Percentiles rank a stretch among this genome's conserved stretches.
Evolutionary conservation across 2,888 invertebrate genomes (phyloP).

Genomic region (Halictus quadricinctus): DNA sequence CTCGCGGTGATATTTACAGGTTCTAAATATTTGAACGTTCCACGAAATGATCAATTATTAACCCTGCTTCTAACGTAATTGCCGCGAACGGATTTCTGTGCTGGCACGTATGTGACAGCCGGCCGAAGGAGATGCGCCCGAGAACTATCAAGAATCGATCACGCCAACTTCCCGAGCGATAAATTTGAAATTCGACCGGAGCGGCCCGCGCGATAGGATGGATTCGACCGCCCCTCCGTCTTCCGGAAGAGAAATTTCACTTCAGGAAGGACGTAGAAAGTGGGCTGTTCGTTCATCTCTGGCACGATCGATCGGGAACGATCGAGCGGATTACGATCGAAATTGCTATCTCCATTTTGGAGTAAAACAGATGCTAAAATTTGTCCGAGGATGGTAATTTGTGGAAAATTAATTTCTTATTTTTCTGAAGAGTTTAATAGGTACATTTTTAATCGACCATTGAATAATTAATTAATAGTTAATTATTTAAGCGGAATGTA

Average conservation of each 20-base stretch:
- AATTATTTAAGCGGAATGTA: too few species aligned
- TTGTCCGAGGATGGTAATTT: too few species aligned
- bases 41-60: conserved; percentile 54
- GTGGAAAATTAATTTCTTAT: too few species aligned
- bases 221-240: conserved; percentile 25
- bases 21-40: conserved; percentile 55
- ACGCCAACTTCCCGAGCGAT: conserved; percentile 41
- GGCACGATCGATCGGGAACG: conserved; percentile 23
- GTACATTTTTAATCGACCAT: too few species aligned
- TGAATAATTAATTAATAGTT: too few species aligned
- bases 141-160: conserved; percentile 59
- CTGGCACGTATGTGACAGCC: conserved; percentile 20
- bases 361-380: not conserved
- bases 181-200: conserved; percentile 53
- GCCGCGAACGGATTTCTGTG: conserved; percentile 61
- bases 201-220: conserved; percentile 42
- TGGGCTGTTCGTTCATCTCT: conserved; percentile 23
- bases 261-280: conserved; percentile 26
- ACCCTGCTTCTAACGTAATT: conserved; percentile 63
- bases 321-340: not conserved
- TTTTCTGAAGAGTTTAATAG: too few species aligned
- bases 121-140: conserved; percentile 35
- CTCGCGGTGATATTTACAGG: conserved; percentile 36
- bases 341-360: conserved; percentile 4
- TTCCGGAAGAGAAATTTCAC: conserved; percentile 50